Conservation (phyloP, 1,140 invertebrate species). For the Aplysia californica region DNA sequence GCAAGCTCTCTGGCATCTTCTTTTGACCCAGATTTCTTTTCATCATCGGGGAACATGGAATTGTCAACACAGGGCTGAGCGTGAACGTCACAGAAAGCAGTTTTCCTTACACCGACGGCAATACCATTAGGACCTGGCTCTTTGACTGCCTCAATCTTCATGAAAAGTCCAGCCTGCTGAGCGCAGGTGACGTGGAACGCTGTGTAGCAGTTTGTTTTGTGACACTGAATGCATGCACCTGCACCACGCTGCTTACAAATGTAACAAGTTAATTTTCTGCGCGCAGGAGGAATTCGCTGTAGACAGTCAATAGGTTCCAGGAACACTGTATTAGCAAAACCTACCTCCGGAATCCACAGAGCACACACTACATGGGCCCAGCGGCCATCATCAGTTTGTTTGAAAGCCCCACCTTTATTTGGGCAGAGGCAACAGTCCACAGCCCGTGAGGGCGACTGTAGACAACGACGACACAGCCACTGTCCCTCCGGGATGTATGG, state of each 20-base stretch:
- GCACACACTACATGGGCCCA: conserved; percentile 99
- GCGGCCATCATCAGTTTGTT: conserved; percentile 94
- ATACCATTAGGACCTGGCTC: conserved; percentile 54
- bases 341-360: conserved; percentile 98
- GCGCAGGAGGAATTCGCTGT: conserved; percentile 92
- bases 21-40: conserved; percentile 62
- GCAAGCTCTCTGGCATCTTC: conserved; percentile 72
- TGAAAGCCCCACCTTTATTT: conserved; percentile 97
- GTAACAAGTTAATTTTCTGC: conserved; percentile 95
- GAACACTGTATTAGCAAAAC: conserved; percentile 91
- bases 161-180: conserved; percentile 92
- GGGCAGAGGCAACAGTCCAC: conserved; percentile 98
- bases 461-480: conserved; percentile 94
- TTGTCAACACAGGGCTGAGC: conserved; percentile 75
- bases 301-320: conserved; percentile 97
- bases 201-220: conserved; percentile 94
- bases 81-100: conserved; percentile 95
- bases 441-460: conserved; percentile 94
- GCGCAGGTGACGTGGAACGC: conserved; percentile 99
- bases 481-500: conserved; percentile 99
- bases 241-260: conserved; percentile 94
- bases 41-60: conserved; percentile 56
- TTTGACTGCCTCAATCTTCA: conserved; percentile 89
- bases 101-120: conserved; percentile 86
- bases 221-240: conserved; percentile 98